Conservation (phyloP, 2,888 invertebrate genomes). For the Orthosia gracilis region DNA sequence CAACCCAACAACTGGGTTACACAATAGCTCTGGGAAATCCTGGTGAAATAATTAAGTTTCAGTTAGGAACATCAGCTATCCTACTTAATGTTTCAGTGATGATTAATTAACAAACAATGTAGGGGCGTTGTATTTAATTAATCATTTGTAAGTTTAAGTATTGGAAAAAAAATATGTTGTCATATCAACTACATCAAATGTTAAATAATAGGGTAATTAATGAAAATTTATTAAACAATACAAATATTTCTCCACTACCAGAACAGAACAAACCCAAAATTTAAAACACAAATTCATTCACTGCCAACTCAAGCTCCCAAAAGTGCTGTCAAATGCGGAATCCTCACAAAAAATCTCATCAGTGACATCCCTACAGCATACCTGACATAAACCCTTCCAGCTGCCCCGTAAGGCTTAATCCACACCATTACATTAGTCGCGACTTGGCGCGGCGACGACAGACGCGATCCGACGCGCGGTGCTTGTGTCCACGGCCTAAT, state of each 20-base stretch:
- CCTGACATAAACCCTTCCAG: slow-evolving; percentile 34
- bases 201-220: background rate
- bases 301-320: background rate
- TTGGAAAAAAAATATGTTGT: background rate
- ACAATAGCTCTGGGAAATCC: no score
- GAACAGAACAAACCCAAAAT: background rate
- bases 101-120: no score
- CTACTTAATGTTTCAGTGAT: no score
- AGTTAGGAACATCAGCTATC: background rate
- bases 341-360: background rate
- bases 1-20: no score
- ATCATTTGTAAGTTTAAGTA: no score
- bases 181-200: background rate
- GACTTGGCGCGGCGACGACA: slow-evolving; percentile 50
- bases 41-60: background rate
- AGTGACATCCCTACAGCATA: slow-evolving; percentile 36
- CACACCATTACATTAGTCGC: slow-evolving; percentile 54
- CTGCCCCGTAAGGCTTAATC: slow-evolving; percentile 48
- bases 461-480: slow-evolving; percentile 46
- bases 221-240: no score
- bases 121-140: no score
- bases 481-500: slow-evolving; percentile 31
- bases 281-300: background rate
- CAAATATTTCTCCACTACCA: no score
- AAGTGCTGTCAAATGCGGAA: background rate